Evolutionary conservation across 2,888 invertebrate genomes (phyloP).

Genomic region (Dasypogon diadema): DNA sequence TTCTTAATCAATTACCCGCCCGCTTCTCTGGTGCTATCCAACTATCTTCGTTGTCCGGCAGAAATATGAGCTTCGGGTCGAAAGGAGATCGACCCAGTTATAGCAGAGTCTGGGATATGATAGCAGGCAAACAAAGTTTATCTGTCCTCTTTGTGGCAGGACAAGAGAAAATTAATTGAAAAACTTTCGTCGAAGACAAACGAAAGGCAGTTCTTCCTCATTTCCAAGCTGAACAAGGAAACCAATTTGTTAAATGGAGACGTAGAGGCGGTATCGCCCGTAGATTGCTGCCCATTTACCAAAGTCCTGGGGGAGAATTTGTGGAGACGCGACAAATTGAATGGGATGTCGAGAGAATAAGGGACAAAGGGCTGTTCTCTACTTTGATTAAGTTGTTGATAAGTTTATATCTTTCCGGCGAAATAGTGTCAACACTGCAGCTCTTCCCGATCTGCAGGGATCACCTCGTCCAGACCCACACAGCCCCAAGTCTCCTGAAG

Average conservation of each 20-base stretch:
- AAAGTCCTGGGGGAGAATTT: neutral
- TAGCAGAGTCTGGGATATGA: slow-evolving; percentile 8
- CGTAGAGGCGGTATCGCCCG: neutral
- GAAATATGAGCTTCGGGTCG: slow-evolving; percentile 4
- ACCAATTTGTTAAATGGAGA: slow-evolving; percentile 42
- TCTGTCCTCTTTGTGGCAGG: slow-evolving; percentile 45
- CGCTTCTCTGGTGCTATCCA: neutral
- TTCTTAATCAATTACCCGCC: slow-evolving; percentile 32
- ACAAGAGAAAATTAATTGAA: slow-evolving; percentile 42
- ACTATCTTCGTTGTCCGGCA: neutral
- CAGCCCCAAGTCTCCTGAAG: too few relatives aligned
- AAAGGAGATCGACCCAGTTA: slow-evolving; percentile 29
- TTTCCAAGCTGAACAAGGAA: slow-evolving; percentile 14
- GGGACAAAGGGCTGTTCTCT: neutral
- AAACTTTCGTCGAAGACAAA: slow-evolving; percentile 32
- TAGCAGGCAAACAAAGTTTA: slow-evolving; percentile 29
- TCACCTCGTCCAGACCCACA: too few relatives aligned
- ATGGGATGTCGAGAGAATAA: slow-evolving; percentile 16
- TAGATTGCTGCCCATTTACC: neutral
- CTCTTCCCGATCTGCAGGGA: neutral
- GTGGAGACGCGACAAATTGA: slow-evolving; percentile 12
- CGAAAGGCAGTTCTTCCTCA: slow-evolving; percentile 14
- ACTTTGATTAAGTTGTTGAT: slow-evolving; percentile 12
- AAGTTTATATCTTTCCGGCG: neutral
- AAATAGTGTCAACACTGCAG: neutral